A percentile compares a stretch with the other conserved stretches of the same genome.
Conservation (phyloP, 2,113 vertebrate species). For the Fregetta grallaria region DNA sequence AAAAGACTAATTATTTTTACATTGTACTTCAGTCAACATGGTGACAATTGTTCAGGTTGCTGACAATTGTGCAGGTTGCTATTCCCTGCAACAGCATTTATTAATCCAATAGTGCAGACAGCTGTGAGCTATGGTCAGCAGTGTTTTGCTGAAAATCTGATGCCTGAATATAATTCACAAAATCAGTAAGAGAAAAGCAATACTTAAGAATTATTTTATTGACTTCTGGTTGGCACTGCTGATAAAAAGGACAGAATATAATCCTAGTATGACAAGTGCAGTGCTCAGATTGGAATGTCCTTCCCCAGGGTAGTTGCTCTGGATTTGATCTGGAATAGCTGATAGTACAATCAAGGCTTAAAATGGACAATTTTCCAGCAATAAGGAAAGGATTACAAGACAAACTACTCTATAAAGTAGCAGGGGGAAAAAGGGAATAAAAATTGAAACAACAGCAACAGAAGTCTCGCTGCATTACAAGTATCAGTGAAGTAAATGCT, state of each 20-base stretch:
- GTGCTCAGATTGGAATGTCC: neutral
- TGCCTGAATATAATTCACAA: neutral
- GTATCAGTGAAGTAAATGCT: neutral
- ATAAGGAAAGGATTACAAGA: conserved; percentile 2
- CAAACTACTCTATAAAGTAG: neutral
- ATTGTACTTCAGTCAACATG: neutral
- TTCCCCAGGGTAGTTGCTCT: neutral
- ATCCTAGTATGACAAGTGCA: neutral
- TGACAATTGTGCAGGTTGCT: neutral
- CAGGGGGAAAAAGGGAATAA: neutral
- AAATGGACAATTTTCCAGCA: conserved; percentile 31
- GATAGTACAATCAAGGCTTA: neutral
- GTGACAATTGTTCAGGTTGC: neutral
- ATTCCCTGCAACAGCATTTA: neutral
- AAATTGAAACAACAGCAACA: neutral
- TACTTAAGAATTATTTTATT: neutral
- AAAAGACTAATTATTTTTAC: neutral
- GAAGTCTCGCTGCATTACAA: neutral
- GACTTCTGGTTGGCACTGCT: neutral
- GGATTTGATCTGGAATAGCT: neutral
- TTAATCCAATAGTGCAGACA: neutral
- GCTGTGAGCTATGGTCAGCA: neutral
- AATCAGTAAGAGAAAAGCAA: neutral
- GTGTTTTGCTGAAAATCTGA: neutral
- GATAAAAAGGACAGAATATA: neutral